A percentile compares a stretch with the other conserved stretches of the same genome.
These are phyloP conservation scores for Agrilus planipennis DNA, from an alignment of 1,140 invertebrate species.

Conservation along the genomic window DNA sequence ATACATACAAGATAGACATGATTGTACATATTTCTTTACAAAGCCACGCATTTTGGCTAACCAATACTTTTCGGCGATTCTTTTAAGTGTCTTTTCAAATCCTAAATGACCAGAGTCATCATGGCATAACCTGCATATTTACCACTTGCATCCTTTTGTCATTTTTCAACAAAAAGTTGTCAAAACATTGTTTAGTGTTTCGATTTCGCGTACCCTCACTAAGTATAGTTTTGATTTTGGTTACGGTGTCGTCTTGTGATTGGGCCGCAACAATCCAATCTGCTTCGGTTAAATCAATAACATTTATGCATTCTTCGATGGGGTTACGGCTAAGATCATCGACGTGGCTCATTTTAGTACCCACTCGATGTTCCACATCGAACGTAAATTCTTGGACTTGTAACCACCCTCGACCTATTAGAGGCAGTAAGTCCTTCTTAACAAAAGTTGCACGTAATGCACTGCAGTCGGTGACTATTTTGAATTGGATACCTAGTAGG, in stretches of 20 bases:
- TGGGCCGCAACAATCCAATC: too few relatives aligned
- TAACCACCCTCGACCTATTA: slow-evolving; percentile 15
- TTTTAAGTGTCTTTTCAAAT: slow-evolving; percentile 16
- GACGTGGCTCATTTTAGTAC: slow-evolving; percentile 13
- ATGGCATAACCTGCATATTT: slow-evolving; percentile 11
- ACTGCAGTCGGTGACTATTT: slow-evolving; percentile 31
- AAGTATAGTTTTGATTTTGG: too few relatives aligned
- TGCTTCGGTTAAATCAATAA: too few relatives aligned
- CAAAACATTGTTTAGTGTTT: too few relatives aligned
- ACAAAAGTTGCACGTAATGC: not conserved
- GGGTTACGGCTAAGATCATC: slow-evolving; percentile 16
- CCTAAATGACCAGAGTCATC: slow-evolving; percentile 22
- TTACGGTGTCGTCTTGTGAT: too few relatives aligned
- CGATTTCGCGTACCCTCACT: too few relatives aligned
- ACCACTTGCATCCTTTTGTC: slow-evolving; percentile 1
- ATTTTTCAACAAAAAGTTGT: too few relatives aligned
- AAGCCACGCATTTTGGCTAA: slow-evolving; percentile 23
- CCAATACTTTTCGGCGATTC: slow-evolving; percentile 18
- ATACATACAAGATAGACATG: slow-evolving; percentile 23
- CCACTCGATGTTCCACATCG: slow-evolving; percentile 14
- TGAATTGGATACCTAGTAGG: slow-evolving; percentile 34
- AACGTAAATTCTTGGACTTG: slow-evolving; percentile 15
- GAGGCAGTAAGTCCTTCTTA: slow-evolving; percentile 15
- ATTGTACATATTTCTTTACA: slow-evolving; percentile 9
- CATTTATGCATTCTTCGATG: too few relatives aligned